Percentiles rank a stretch among this genome's conserved stretches.
phyloP scores from a whole-genome alignment of 2,113 vertebrate genomes.

The Stegastes partitus region DNA sequence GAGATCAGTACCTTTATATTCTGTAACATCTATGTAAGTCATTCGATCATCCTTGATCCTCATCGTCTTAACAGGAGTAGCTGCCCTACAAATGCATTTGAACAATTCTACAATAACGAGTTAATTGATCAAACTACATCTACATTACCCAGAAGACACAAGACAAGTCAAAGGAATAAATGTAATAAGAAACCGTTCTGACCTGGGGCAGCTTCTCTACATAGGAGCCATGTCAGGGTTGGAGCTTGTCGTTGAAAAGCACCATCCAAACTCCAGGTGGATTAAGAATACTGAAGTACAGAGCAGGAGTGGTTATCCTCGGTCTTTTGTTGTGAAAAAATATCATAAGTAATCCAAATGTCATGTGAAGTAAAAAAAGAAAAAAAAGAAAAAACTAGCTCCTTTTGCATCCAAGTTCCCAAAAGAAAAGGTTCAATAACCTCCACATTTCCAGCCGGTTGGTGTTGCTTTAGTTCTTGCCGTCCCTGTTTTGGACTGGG shows the following conservation, averaged over 20 bases:
- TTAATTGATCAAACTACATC: neutral
- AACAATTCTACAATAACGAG: neutral
- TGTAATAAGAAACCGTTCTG: conserved; percentile 23
- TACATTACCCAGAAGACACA: neutral
- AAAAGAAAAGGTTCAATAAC: conserved; percentile 13
- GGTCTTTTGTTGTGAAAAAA: conserved; percentile 37
- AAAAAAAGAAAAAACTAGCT: conserved; percentile 23
- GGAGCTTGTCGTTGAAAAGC: conserved; percentile 29
- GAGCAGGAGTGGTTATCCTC: conserved; percentile 16
- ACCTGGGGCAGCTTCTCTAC: conserved; percentile 71
- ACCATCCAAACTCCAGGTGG: conserved; percentile 53
- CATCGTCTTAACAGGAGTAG: neutral
- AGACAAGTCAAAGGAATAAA: neutral
- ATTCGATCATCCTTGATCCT: neutral
- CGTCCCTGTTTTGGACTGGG: conserved; percentile 67
- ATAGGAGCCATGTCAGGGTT: conserved; percentile 47
- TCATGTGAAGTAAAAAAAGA: conserved; percentile 14
- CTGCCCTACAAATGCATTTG: neutral
- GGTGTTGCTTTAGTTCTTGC: conserved; percentile 31
- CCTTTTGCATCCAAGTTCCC: conserved; percentile 31
- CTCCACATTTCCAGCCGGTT: conserved; percentile 54
- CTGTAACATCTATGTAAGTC: neutral
- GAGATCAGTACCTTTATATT: neutral
- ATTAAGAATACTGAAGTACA: conserved; percentile 33
- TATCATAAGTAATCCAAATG: conserved; percentile 60